Evolutionary conservation across 2,888 invertebrate genomes (phyloP), one percentile per base, ranked within the genome.

Genomic region (Seira ritae): DNA sequence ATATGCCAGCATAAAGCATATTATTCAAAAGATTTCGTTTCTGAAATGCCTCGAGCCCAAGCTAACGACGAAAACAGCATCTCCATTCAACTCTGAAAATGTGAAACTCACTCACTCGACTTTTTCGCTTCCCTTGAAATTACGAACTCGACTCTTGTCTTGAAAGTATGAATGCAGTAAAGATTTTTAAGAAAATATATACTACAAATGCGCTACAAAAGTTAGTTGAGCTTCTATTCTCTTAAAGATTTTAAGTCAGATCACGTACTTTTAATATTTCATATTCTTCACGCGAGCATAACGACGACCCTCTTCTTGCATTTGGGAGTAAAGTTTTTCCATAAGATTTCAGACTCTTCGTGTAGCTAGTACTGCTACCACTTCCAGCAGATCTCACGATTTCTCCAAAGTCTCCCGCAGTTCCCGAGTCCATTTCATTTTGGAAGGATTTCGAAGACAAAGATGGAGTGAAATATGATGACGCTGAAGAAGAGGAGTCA

Each of bases 251-350:
- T n/a, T 22, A 20, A 77, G 62, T 73, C 82, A 71, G 8, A n/a
- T 69, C 84, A 86, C 90, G 89, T 90, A 93, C 94, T 92, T 94
- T 94, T 92, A 94, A 93, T 87, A 94, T 93, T 91, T 94, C 94
- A 90, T 94, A 94, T 90, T 94, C 93, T 89, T 94, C 93, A 89
- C 93, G 92, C 15, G 93, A 92, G 89, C 94, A 94, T 72, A 87
- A 79, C 73, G 87, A 85, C 71, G 84, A 84, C 62, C 86, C 86
- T 73, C 81, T 70, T 65, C 75, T 76, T 74, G 76, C 69, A 72
- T 31, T 80, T 46, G 74, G 50, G 69, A 69, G 69, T 17, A 77
- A 73, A 77, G 50, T 83, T 80, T 80, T 80, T 80, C 73, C 80
- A 66, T 85, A 73, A 65, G 81, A 72, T 74, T 77, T 80, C 22